These are phyloP conservation scores for Pocillopora damicornis DNA, from an alignment of 64 coral and sea anemone genomes.

Conservation along the genomic window DNA sequence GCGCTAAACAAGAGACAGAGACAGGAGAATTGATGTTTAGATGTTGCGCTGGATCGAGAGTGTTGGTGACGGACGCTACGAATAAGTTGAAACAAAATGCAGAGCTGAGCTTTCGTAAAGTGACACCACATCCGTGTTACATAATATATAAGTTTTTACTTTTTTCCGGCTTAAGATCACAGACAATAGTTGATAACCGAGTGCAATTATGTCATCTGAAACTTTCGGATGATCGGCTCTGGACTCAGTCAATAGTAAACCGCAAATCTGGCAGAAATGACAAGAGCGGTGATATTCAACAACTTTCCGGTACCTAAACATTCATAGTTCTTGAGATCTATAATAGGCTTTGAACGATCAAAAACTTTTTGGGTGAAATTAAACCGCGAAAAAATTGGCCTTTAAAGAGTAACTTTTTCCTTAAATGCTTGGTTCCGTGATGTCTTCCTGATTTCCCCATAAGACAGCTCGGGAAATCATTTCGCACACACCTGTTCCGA, in stretches of 20 bases:
- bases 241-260: not conserved
- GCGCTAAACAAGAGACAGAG: too few species aligned
- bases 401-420: too few species aligned
- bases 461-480: not conserved
- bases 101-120: not conserved
- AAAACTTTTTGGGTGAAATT: too few species aligned
- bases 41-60: too few species aligned
- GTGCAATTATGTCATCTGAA: not conserved
- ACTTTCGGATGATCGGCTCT: not conserved
- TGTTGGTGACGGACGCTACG: too few species aligned
- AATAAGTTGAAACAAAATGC: too few species aligned
- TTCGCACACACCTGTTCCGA: not conserved
- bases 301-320: too few species aligned
- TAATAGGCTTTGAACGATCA: too few species aligned
- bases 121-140: not conserved
- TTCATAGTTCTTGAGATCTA: too few species aligned
- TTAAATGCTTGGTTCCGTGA: not conserved
- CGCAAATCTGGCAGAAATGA: not conserved
- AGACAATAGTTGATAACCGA: constrained; percentile 3
- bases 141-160: not conserved
- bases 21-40: too few species aligned
- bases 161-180: not conserved
- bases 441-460: not conserved
- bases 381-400: too few species aligned
- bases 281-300: not conserved